Percentiles rank a stretch among this genome's conserved stretches.
Conservation (phyloP, 2,113 vertebrate genomes). For the Acanthochromis polyacanthus region DNA sequence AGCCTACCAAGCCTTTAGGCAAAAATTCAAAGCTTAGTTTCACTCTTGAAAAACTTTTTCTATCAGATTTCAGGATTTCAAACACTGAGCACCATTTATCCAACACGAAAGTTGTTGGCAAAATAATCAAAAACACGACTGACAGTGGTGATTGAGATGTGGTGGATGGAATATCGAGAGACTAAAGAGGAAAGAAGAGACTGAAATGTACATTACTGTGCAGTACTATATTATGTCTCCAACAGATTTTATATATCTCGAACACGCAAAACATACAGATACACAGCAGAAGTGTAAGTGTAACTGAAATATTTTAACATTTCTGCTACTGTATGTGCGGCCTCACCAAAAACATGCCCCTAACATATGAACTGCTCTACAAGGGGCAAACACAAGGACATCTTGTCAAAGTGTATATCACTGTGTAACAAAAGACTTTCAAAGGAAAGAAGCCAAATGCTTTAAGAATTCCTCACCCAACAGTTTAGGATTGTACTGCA, state of each 20-base stretch:
- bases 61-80: no score
- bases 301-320: no score
- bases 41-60: no score
- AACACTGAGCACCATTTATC: no score
- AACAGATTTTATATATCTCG: no score
- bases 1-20: no score
- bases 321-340: not conserved
- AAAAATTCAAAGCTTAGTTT: no score
- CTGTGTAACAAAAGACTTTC: not conserved
- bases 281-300: no score
- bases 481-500: not conserved
- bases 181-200: not conserved
- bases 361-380: not conserved
- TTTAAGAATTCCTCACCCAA: not conserved
- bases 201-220: not conserved
- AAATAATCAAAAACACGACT: conserved; percentile 36
- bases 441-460: not conserved
- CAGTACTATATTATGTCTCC: no score
- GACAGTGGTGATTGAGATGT: not conserved
- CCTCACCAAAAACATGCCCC: not conserved
- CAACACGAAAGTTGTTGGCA: conserved; percentile 23
- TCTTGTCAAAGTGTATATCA: not conserved
- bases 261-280: no score
- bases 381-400: not conserved
- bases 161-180: not conserved